phyloP scores from a whole-genome alignment of 2,888 invertebrate species.

The Fragum whitleyi region DNA sequence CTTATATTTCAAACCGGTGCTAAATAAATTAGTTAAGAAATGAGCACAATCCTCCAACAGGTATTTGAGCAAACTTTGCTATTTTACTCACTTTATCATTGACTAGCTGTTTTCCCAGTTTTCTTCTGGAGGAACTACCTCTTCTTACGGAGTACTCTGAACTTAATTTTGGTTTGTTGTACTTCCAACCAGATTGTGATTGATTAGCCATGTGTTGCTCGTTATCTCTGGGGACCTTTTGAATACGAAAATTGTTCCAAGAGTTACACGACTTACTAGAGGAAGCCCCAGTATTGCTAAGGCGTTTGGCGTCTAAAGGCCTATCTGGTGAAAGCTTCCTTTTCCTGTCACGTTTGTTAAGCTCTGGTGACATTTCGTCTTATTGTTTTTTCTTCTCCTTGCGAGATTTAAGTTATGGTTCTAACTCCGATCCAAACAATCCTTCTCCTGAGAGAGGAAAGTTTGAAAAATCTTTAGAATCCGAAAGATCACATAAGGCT shows the following conservation, averaged over 20 bases:
- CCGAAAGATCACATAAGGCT: conserved; percentile 1
- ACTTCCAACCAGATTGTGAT: neutral
- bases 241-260: conserved; percentile 42
- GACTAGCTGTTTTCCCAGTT: neutral
- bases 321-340: conserved; percentile 17
- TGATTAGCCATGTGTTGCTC: neutral
- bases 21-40: conserved; percentile 37
- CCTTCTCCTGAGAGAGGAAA: conserved; percentile 23
- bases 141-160: neutral
- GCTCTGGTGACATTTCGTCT: conserved; percentile 25
- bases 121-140: neutral
- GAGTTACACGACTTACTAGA: neutral
- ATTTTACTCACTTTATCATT: conserved; percentile 36
- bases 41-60: conserved; percentile 42
- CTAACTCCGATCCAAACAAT: conserved; percentile 27
- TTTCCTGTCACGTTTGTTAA: conserved; percentile 22
- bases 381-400: conserved; percentile 29
- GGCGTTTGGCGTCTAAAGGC: neutral
- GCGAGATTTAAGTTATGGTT: conserved; percentile 13
- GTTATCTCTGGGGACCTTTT: conserved; percentile 14
- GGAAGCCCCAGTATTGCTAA: neutral
- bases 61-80: conserved; percentile 26
- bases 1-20: conserved; percentile 23
- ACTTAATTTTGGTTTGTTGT: neutral
- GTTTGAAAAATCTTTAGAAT: conserved; percentile 4